Evolutionary conservation across 1,140 invertebrate genomes (phyloP), one percentile per base, ranked within the genome.

Genomic region (Mycetomoellerius zeteki): DNA sequence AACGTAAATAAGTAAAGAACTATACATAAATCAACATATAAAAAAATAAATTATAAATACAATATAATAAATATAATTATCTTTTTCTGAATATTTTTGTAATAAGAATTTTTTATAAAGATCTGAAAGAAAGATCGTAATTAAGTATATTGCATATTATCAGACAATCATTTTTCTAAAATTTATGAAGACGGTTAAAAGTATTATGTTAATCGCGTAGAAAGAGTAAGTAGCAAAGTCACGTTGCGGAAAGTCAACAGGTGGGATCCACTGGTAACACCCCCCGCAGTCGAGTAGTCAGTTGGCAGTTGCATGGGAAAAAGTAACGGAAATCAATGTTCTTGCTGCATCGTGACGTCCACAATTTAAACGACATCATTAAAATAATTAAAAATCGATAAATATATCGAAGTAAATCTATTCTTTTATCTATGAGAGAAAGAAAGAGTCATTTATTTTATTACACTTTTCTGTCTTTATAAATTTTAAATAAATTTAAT

Each of bases 281-380:
- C 94, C 94, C 92, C 92, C 86, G 93, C 86, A 85, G 90, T 86
- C 91, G 92, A 94, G 94, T 84, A 84, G 69, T 95, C 94, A 94
- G 94, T 94, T 95, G 94, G 93, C 88, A 92, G 92, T 92, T 94
- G 82, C 89, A 94, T 95, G 95, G 95, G 95, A 95, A 95, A 95
- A 95, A 95, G 93, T 95, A 95, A 95, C 95, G 93, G 94, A 94
- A 94, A 94, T 95, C 94, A 93, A 93, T 94, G 93, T 88, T 86
- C n/a, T 81, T 73, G 76, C 80, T 71, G 50, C 86, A 77, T 86
- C 69, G 54, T 60, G 71, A 88, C 81, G 43, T 12, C 16, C 69
- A 27, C 33, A 54, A 60, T 58, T 72, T 67, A 43, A 71, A 72
- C 19, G n/a, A 16, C 16, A 50, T 60, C 4, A 16, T 56, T 54